These are phyloP conservation scores for Pterois miles DNA, from an alignment of 2,797 vertebrate species.

Conservation along the genomic window DNA sequence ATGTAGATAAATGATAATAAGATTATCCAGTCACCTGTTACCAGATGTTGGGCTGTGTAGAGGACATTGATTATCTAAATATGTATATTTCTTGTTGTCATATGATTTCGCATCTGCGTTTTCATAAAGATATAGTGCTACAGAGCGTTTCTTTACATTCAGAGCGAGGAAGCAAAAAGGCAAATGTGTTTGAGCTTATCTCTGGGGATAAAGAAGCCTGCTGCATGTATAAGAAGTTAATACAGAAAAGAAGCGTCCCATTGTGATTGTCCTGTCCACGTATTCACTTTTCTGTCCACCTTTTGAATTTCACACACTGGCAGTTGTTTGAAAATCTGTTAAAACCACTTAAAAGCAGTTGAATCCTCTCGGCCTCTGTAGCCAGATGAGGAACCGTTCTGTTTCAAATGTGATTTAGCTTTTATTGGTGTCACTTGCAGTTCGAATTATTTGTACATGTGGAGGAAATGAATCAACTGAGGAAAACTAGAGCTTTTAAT, in stretches of 20 bases:
- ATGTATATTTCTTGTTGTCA: constrained; percentile 24
- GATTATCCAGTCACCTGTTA: constrained; percentile 39
- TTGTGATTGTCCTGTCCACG: neutral
- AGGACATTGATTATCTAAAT: constrained; percentile 61
- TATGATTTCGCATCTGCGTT: constrained; percentile 47
- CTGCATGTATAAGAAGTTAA: neutral
- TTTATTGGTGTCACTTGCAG: constrained; percentile 43
- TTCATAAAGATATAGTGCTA: constrained; percentile 37
- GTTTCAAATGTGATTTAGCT: constrained; percentile 53
- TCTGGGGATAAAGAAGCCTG: neutral
- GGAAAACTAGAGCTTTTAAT: constrained; percentile 28
- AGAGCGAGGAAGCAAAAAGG: constrained; percentile 29
- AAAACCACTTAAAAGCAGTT: constrained; percentile 43
- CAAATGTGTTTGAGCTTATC: constrained; percentile 9
- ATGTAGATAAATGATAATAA: constrained; percentile 44
- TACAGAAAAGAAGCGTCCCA: neutral
- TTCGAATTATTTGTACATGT: constrained; percentile 55
- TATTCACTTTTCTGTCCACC: constrained; percentile 1
- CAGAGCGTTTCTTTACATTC: constrained; percentile 59
- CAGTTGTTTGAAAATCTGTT: constrained; percentile 21
- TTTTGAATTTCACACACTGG: constrained; percentile 23
- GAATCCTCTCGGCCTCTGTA: neutral
- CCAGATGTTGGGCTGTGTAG: constrained; percentile 10
- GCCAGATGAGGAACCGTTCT: constrained; percentile 20
- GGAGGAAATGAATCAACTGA: constrained; percentile 14